Percentiles rank a stretch among this genome's conserved stretches.
These are phyloP conservation scores for Zaprionus bogoriensis DNA, from an alignment of 2,888 invertebrate genomes.

Conservation along the genomic window DNA sequence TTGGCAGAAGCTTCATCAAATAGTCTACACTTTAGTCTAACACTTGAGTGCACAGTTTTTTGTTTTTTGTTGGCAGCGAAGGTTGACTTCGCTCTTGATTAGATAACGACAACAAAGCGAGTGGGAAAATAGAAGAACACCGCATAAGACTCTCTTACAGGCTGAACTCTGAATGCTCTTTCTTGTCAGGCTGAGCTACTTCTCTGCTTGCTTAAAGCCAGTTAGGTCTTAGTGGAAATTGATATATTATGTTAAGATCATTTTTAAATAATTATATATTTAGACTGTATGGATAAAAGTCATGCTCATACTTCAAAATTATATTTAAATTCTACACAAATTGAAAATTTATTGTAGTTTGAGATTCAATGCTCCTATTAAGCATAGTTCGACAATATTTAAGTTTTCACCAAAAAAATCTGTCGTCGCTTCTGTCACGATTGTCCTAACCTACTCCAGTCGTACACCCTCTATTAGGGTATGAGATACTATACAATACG, in stretches of 20 bases:
- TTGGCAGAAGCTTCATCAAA: neutral
- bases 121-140: neutral
- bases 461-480: neutral
- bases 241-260: too few species aligned
- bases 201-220: neutral
- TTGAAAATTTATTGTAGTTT: too few species aligned
- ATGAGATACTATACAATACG: neutral
- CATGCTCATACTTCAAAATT: too few species aligned
- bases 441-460: too few species aligned
- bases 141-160: neutral
- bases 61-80: conserved; percentile 6
- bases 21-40: neutral
- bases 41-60: neutral
- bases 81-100: conserved; percentile 28
- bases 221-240: too few species aligned
- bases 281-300: too few species aligned
- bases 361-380: too few species aligned
- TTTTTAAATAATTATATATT: too few species aligned
- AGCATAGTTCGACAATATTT: too few species aligned
- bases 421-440: too few species aligned
- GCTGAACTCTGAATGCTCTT: conserved; percentile 3
- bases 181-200: neutral
- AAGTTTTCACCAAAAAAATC: too few species aligned
- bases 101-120: conserved; percentile 31
- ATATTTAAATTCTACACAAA: too few species aligned